Evolutionary conservation across 2,888 invertebrate species (phyloP).

Genomic region (Papilio demoleus): DNA sequence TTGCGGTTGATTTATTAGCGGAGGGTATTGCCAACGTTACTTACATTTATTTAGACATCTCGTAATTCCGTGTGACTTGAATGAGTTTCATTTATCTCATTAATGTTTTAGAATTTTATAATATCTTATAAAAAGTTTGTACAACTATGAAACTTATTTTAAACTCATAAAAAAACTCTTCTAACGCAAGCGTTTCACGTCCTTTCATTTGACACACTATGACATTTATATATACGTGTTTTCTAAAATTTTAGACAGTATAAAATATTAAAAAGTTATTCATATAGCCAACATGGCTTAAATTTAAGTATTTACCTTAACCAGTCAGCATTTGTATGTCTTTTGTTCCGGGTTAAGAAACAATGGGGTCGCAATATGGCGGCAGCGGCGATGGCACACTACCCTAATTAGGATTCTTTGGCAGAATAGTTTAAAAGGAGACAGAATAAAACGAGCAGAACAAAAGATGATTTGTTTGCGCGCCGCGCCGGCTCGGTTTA

Average conservation of each 20-base stretch:
- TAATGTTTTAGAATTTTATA: neutral
- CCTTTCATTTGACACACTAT: too few species aligned
- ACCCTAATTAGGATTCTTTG: conserved; percentile 40
- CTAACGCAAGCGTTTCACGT: too few species aligned
- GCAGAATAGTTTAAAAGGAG: conserved; percentile 36
- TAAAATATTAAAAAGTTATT: neutral
- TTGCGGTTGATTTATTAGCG: conserved; percentile 29
- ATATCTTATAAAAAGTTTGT: neutral
- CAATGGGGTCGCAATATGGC: conserved; percentile 32
- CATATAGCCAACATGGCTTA: neutral
- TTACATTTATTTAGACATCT: conserved; percentile 12
- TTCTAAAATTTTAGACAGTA: neutral
- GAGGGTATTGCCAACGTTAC: conserved; percentile 15
- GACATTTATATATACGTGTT: too few species aligned
- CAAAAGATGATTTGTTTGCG: conserved; percentile 36
- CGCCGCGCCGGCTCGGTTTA: conserved; percentile 6
- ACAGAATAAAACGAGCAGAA: conserved; percentile 33
- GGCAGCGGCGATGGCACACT: conserved; percentile 17
- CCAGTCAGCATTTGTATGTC: conserved; percentile 21
- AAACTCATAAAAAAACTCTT: too few species aligned
- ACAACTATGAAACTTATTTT: too few species aligned
- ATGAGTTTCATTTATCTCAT: neutral
- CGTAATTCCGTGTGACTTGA: neutral
- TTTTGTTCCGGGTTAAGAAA: conserved; percentile 34
- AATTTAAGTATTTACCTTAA: conserved; percentile 27